phyloP scores from a whole-genome alignment of 2,888 invertebrate species.

The Ophion ventricosus region DNA sequence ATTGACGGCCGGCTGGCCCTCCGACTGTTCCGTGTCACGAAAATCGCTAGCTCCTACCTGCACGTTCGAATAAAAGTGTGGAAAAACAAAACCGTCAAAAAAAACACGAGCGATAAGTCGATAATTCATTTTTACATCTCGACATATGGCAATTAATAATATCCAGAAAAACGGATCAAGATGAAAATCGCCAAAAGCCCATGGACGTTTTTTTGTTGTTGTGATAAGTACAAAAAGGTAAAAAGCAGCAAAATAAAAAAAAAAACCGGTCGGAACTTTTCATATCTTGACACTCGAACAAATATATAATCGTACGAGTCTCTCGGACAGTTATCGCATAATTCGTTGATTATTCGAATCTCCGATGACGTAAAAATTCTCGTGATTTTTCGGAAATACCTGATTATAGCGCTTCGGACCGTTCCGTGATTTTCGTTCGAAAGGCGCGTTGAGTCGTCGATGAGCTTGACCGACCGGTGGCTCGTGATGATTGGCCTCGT shows the following conservation, averaged over 20 bases:
- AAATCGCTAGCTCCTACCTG: slow-evolving; percentile 81
- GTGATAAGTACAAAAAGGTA: no score
- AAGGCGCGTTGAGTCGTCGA: slow-evolving; percentile 75
- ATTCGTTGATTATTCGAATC: no score
- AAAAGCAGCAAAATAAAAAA: no score
- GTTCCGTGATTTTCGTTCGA: slow-evolving; percentile 78
- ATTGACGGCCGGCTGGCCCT: slow-evolving; percentile 40
- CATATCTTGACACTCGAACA: no score
- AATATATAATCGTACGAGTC: no score
- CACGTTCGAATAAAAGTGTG: slow-evolving; percentile 10
- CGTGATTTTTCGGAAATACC: slow-evolving; percentile 66
- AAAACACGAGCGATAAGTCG: neutral
- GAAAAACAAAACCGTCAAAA: neutral
- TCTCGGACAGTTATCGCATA: no score
- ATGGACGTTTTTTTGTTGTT: no score
- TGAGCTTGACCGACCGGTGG: slow-evolving; percentile 89
- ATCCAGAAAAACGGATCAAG: neutral
- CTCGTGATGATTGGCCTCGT: slow-evolving; percentile 95
- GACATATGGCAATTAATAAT: neutral
- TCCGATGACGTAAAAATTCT: neutral
- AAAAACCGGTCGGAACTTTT: no score
- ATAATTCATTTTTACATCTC: no score
- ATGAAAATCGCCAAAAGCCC: neutral
- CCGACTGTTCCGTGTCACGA: slow-evolving; percentile 70
- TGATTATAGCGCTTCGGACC: slow-evolving; percentile 80